Evolutionary conservation across 2,888 invertebrate species (phyloP), one percentile per base, ranked within the genome.

Genomic region (Matsumyia berberina): DNA sequence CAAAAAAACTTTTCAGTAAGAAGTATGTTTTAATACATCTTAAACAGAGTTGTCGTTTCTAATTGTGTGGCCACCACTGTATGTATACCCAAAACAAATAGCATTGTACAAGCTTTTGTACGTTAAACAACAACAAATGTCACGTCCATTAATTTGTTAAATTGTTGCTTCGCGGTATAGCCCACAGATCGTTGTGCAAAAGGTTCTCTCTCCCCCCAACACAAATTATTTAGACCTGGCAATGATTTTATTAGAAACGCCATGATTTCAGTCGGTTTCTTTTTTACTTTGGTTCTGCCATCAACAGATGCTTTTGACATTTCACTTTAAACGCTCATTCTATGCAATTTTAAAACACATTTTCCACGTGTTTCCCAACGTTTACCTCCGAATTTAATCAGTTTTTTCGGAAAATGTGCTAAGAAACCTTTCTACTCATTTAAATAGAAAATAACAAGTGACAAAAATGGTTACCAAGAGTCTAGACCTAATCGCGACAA

Each of bases 401-500:
- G 29, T 53, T 24, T 49, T 12, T 46, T 11, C 9, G 2, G 44
- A 1, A 58, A 24, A 9, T 42, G 7, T 12, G 24, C 39, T 1
- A 29, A 9, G 5, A 11, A 31, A 4, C 4, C 24, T n/a, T 2
- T 33, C 9, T 15, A 35, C 39, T 31, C 8, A 2, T 17, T 8
- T 29, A 11, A 15, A 24, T 33, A 5, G 11, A 72, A 31, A 5
- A 17, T 5, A 67, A n/a, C 7, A 46, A 46, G n/a, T 17, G 3
- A 2, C 8, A 31, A 67, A 31, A 35, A 89, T 90, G 89, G 88
- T 87, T 58, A 87, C 87, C 7, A 90, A 88, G 44, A 89, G 87
- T 60, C 57, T 89, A 37, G 96, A 95, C 87, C 92, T 97, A 86
- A 95, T 97, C 72, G 94, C 94, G 92, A 97, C 97, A 0, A 97